Percentiles rank a stretch among this genome's conserved stretches.
These are phyloP conservation scores for Mesochorus sp. DNA, from an alignment of 2,888 invertebrate genomes.

Conservation along the genomic window DNA sequence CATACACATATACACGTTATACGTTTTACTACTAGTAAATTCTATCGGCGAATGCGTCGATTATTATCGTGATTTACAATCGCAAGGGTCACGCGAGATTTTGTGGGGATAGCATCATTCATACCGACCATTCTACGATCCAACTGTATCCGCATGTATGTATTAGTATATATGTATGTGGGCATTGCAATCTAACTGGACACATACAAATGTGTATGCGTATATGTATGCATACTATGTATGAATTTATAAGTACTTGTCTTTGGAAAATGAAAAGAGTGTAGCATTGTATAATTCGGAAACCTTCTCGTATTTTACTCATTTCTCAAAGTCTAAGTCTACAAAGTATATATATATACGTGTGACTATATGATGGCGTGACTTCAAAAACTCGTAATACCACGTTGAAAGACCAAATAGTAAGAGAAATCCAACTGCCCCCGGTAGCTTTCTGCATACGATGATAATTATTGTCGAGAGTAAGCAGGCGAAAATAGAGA, in stretches of 20 bases:
- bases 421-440: not conserved
- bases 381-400: not conserved
- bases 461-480: slow-evolving; percentile 56
- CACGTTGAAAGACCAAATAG: slow-evolving; percentile 7
- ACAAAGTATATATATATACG: no score
- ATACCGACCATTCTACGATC: not conserved
- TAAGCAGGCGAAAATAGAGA: no score
- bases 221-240: not conserved
- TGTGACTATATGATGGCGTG: no score
- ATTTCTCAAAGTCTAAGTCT: slow-evolving; percentile 23
- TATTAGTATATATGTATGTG: not conserved
- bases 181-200: no score
- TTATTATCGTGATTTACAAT: slow-evolving; percentile 60
- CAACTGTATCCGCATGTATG: not conserved
- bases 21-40: no score
- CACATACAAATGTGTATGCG: not conserved
- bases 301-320: slow-evolving; percentile 16
- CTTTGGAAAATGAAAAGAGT: no score
- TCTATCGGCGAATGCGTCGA: slow-evolving; percentile 58
- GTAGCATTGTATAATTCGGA: slow-evolving; percentile 27
- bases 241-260: no score
- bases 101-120: slow-evolving; percentile 10
- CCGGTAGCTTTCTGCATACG: slow-evolving; percentile 43
- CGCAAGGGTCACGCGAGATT: slow-evolving; percentile 57
- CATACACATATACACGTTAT: slow-evolving; percentile 6